Base-by-base conservation (phyloP, 2,888 invertebrate species). In the Volucella zonaria region DNA sequence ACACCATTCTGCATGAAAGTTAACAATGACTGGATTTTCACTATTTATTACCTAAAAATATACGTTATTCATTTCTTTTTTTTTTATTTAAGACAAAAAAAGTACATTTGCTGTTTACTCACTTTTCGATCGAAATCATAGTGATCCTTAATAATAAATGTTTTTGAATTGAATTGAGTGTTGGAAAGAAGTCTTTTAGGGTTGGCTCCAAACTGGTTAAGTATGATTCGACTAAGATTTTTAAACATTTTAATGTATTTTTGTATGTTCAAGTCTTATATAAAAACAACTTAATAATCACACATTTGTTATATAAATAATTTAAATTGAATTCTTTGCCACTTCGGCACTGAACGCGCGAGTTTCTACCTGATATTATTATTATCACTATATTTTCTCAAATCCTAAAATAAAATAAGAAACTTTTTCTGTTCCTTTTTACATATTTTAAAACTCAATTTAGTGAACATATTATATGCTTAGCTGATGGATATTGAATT, bases 1-100 rank as follows among this genome's bases (percentile, higher is more conserved):
- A 89, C 97, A 97, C 97, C 97, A 97, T 87, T 97, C 96, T 0
- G 97, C 97, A 89, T 97, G 97, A 90, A 97, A 97, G 90, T 97
- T 97, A 0, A 97, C 96, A 90, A 97, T 96, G n/a, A 97, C 97
- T 42, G 97, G 96, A 88, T 95, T 95, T 47, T 94, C 94, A 88
- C 95, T 96, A 90, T 96, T 96, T 94, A 97, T 96, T 66, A 97
- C 95, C 94, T 94, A 88, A 82, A 86, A 87, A 68, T 51, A 45
- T 77, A 54, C 12, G 15, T 6, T 6, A 15, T 18, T 23, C 6
- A 31, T 6, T 31, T 31, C 1, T 4, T 31, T 18, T 8, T 40
- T 66, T 14, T 4, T 31, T 18, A 3, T 40, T 66, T 14, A 64
- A 9, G 3, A 45, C 3, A 61, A 14, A 54, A 11, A 0, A 51